These are phyloP conservation scores for cat (Felis catus) DNA, from an alignment of 2,113 vertebrate species.

Conservation along the genomic window DNA sequence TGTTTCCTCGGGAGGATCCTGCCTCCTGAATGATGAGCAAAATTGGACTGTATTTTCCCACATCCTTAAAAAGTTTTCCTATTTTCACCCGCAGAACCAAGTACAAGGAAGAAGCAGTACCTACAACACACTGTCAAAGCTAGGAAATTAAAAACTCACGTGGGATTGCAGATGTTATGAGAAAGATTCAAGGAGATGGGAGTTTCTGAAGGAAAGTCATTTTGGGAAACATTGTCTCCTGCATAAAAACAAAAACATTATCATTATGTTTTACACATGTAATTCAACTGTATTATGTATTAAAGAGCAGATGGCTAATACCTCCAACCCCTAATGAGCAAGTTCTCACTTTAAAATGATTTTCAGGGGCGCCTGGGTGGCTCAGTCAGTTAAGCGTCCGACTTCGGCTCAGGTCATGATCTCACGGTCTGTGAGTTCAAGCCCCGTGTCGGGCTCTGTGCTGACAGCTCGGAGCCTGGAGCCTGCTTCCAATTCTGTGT, in stretches of 20 bases:
- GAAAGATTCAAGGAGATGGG: slow-evolving; percentile 85
- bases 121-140: rapidly evolving
- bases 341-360: background rate
- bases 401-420: no score
- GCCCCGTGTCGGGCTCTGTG: no score
- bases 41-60: background rate
- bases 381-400: no score
- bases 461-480: no score
- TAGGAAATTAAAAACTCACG: slow-evolving; percentile 77
- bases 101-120: background rate
- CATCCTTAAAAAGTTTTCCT: background rate
- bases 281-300: background rate
- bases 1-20: background rate
- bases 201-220: slow-evolving; percentile 83
- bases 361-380: background rate
- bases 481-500: no score
- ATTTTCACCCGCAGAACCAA: background rate
- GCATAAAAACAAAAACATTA: slow-evolving; percentile 26
- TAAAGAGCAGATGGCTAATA: background rate
- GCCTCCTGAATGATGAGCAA: background rate
- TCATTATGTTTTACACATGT: background rate
- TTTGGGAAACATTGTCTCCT: slow-evolving; percentile 85
- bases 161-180: slow-evolving; percentile 86
- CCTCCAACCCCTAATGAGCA: background rate
- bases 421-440: no score